Conservation (phyloP, 1,140 invertebrate species). For the Trissolcus basalis region DNA sequence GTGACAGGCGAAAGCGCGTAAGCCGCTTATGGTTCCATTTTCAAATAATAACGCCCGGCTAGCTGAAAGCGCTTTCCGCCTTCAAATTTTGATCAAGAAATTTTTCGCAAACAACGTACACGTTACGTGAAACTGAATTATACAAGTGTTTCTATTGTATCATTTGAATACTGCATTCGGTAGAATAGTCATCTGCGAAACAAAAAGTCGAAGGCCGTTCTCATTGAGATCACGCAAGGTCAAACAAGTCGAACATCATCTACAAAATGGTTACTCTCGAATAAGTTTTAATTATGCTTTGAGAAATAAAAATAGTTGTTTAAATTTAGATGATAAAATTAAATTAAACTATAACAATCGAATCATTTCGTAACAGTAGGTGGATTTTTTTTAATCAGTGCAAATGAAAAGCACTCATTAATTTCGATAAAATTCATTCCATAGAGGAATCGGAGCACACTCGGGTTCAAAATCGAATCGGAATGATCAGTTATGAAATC, state of each 20-base stretch:
- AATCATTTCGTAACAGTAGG: too few species aligned
- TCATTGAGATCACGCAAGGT: conserved; percentile 11
- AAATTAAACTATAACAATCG: too few species aligned
- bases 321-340: too few species aligned
- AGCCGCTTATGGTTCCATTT: conserved; percentile 6
- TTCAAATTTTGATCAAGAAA: neutral
- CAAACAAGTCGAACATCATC: conserved; percentile 4
- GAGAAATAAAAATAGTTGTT: neutral
- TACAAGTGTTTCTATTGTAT: neutral
- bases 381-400: too few species aligned
- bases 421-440: too few species aligned
- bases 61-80: neutral
- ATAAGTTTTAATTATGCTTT: neutral
- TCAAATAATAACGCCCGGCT: conserved; percentile 4
- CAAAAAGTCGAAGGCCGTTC: conserved; percentile 6
- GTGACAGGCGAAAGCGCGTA: neutral
- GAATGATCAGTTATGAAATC: too few species aligned
- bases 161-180: neutral
- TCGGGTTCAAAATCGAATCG: too few species aligned
- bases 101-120: too few species aligned
- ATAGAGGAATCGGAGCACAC: too few species aligned
- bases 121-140: too few species aligned
- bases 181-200: neutral
- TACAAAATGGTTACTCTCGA: neutral
- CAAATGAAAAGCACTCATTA: too few species aligned